Evolutionary conservation across 2,113 vertebrate genomes (phyloP).

Genomic region (Bufo bufo): DNA sequence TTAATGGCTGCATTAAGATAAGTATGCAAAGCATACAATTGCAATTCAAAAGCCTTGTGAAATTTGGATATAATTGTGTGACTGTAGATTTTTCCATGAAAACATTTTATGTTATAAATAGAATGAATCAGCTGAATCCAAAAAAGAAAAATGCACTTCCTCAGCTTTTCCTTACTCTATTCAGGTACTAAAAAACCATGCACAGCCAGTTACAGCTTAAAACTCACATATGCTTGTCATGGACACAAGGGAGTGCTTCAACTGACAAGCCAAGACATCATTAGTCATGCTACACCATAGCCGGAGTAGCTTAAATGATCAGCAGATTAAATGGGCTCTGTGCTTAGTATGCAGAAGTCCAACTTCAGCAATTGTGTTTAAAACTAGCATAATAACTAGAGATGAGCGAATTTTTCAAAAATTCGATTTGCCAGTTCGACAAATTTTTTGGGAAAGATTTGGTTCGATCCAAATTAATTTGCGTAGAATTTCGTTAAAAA

Average conservation of each 20-base stretch:
- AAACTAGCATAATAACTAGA: neutral
- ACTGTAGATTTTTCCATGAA: neutral
- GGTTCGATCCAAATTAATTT: too few species aligned
- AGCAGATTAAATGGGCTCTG: neutral
- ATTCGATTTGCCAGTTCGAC: too few species aligned
- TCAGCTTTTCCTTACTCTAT: constrained; percentile 14
- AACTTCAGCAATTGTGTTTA: neutral
- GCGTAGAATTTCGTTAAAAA: too few species aligned
- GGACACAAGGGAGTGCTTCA: neutral
- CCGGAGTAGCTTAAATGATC: neutral
- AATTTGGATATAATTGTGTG: constrained; percentile 10
- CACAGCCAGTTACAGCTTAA: neutral
- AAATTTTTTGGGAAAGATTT: too few species aligned
- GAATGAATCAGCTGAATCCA: neutral
- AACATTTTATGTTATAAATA: constrained; percentile 16
- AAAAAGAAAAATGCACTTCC: neutral
- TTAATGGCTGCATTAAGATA: constrained; percentile 35
- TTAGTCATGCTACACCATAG: neutral
- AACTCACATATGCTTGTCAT: constrained; percentile 1
- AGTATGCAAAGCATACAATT: constrained; percentile 25
- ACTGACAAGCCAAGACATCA: constrained; percentile 18
- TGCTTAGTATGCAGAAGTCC: neutral
- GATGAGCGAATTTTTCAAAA: too few species aligned
- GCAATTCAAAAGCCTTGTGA: constrained; percentile 7
- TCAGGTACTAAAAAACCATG: neutral